Evolutionary conservation across 2,797 vertebrate genomes (phyloP).

Genomic region (Lepidocolaptes lacrymiger): DNA sequence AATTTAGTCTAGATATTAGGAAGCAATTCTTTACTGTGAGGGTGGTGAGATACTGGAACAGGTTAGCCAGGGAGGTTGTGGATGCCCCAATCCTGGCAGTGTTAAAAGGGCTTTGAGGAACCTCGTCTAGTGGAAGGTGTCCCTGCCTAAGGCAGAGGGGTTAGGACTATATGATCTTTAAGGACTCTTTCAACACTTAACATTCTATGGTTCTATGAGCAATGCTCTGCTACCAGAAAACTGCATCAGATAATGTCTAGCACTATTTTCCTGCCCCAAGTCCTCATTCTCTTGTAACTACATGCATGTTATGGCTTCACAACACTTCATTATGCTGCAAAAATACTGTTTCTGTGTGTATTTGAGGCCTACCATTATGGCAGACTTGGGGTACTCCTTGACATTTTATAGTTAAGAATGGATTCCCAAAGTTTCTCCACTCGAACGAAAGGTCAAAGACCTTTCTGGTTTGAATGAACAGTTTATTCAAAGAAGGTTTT

Average conservation of each 20-base stretch:
- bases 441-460: not conserved
- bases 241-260: not conserved
- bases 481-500: not conserved
- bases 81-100: not conserved
- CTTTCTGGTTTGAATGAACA: not conserved
- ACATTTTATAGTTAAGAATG: not conserved
- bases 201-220: not conserved
- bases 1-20: not conserved
- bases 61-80: not conserved
- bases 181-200: not conserved
- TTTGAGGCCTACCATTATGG: not conserved
- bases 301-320: not conserved
- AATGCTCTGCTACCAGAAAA: not conserved
- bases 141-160: not conserved
- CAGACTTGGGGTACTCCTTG: not conserved
- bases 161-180: not conserved
- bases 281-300: not conserved
- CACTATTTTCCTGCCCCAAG: not conserved
- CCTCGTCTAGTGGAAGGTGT: not conserved
- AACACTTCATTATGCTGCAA: not conserved
- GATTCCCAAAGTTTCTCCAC: not conserved
- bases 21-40: not conserved
- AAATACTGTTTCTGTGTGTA: not conserved
- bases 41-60: not conserved
- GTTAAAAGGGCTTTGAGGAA: not conserved